phyloP scores from a whole-genome alignment of 2,888 invertebrate genomes.

The Copidosoma aretas region DNA sequence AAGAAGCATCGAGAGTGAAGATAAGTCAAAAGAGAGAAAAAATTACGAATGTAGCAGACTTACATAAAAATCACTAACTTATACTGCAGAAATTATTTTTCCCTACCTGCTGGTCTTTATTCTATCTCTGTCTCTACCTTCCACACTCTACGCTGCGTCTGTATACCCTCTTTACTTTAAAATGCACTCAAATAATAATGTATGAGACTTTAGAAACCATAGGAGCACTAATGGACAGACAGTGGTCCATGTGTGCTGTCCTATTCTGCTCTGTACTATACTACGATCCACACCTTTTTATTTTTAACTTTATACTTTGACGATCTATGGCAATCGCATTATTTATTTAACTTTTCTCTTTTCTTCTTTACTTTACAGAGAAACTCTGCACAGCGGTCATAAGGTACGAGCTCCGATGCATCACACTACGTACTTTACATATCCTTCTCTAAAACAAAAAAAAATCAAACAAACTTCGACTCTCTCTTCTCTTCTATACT shows the following conservation, averaged over 20 bases:
- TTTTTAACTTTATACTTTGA: constrained; percentile 18
- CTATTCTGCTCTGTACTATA: constrained; percentile 1
- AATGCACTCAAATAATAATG: background rate
- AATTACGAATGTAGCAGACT: too few relatives aligned
- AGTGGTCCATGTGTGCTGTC: too few relatives aligned
- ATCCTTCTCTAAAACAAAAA: constrained; percentile 16
- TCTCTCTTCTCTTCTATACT: constrained; percentile 31
- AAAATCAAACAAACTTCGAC: constrained; percentile 4
- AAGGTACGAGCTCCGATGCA: constrained; percentile 56
- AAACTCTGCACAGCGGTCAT: constrained; percentile 60
- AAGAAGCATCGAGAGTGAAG: too few relatives aligned
- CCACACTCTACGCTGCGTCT: background rate
- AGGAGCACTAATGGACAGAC: too few relatives aligned
- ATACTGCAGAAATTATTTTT: too few relatives aligned
- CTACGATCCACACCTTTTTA: background rate
- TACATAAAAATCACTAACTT: too few relatives aligned
- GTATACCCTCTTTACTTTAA: background rate
- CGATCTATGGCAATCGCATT: constrained; percentile 17
- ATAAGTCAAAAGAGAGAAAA: too few relatives aligned
- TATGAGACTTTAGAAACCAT: background rate
- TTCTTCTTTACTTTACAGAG: constrained; percentile 62
- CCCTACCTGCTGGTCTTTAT: too few relatives aligned
- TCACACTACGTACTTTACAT: constrained; percentile 29
- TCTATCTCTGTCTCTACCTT: background rate
- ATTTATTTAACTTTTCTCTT: constrained; percentile 58